A percentile compares a stretch with the other conserved stretches of the same genome.
These are phyloP conservation scores for Druon quercuslanigerum DNA, from an alignment of 1,140 invertebrate species.

Conservation along the genomic window DNA sequence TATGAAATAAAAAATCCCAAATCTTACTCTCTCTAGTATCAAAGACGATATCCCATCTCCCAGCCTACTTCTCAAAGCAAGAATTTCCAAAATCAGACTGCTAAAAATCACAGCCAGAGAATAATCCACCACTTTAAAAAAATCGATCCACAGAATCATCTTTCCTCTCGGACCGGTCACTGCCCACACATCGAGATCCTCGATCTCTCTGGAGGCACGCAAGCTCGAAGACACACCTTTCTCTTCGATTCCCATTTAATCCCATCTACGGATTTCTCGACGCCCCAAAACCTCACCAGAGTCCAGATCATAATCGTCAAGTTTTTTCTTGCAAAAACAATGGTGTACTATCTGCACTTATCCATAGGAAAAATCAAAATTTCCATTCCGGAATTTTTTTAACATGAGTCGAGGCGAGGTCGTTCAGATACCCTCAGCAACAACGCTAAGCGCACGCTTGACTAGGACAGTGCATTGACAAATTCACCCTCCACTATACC, in stretches of 20 bases:
- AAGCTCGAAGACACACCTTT: conserved; percentile 29
- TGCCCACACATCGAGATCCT: conserved; percentile 18
- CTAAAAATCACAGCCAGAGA: conserved; percentile 20
- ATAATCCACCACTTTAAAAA: conserved; percentile 5
- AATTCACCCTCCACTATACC: background rate
- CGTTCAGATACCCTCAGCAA: conserved; percentile 16
- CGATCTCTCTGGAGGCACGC: conserved; percentile 30
- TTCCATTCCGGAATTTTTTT: background rate
- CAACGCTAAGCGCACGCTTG: conserved; percentile 20
- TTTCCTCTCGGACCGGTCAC: background rate
- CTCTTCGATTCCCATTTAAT: conserved; percentile 21
- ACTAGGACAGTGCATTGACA: background rate
- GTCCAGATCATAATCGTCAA: background rate
- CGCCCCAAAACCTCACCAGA: background rate
- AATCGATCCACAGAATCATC: background rate
- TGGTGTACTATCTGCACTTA: background rate
- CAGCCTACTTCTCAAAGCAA: background rate
- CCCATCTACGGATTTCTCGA: background rate
- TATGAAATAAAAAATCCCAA: no score
- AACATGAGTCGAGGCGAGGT: conserved; percentile 18
- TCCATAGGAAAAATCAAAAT: background rate
- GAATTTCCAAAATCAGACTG: background rate
- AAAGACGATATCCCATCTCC: background rate
- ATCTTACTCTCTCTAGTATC: conserved; percentile 6
- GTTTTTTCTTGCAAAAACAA: background rate